Evolutionary conservation across 1,140 invertebrate genomes (phyloP).

Genomic region (Lanistes nyassanus): DNA sequence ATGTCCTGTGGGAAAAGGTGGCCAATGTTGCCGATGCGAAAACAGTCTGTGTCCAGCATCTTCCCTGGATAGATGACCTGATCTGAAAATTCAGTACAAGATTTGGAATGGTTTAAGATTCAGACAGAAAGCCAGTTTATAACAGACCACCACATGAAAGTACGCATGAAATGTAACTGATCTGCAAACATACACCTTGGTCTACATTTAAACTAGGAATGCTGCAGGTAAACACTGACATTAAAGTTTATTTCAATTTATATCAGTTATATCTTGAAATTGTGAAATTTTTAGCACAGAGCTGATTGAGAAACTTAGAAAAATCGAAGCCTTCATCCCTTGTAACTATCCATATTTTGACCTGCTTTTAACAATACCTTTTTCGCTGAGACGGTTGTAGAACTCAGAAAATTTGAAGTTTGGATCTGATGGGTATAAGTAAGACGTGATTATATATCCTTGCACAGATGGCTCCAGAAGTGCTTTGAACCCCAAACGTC

Average conservation of each 20-base stretch:
- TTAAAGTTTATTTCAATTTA: no score
- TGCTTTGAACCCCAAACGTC: constrained; percentile 66
- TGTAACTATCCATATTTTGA: no score
- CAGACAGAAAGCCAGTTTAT: no score
- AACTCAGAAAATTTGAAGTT: constrained; percentile 68
- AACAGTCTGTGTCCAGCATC: constrained; percentile 68
- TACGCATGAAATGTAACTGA: no score
- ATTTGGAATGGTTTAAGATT: not conserved
- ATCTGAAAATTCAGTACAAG: constrained; percentile 48
- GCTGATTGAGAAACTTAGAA: no score
- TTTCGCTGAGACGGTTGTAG: constrained; percentile 66
- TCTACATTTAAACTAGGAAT: no score
- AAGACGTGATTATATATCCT: constrained; percentile 70
- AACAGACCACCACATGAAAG: no score
- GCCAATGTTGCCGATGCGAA: constrained; percentile 71
- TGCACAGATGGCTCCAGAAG: constrained; percentile 59
- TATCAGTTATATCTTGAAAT: no score
- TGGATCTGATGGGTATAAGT: constrained; percentile 63
- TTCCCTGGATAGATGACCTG: constrained; percentile 71
- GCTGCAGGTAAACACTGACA: no score
- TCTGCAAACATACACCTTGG: no score
- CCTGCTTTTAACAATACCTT: constrained; percentile 38
- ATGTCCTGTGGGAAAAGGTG: constrained; percentile 67
- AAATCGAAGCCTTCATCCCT: no score
- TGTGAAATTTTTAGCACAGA: no score